Evolutionary conservation across 2,113 vertebrate genomes (phyloP).

Genomic region (Archocentrus centrarchus): DNA sequence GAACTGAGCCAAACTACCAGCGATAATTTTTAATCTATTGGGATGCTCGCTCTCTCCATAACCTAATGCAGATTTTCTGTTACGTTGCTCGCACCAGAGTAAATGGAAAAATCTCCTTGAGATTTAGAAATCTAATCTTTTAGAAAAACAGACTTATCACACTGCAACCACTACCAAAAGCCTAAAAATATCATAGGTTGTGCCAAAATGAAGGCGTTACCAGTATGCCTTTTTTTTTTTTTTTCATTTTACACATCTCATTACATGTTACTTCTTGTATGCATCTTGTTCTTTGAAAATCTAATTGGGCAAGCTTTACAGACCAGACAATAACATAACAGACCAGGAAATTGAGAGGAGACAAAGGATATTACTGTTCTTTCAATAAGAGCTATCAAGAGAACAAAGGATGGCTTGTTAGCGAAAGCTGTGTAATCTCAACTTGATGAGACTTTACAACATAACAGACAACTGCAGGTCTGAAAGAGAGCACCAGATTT

Average conservation of each 20-base stretch:
- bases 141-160: too few species aligned
- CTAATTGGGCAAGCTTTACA: conserved; percentile 33
- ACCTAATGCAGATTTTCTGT: too few species aligned
- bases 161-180: too few species aligned
- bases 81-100: too few species aligned
- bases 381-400: conserved; percentile 23
- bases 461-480: conserved; percentile 2
- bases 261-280: conserved; percentile 9
- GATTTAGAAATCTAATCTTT: too few species aligned
- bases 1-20: too few species aligned
- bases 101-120: too few species aligned
- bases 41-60: too few species aligned
- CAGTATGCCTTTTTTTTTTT: too few species aligned
- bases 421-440: conserved; percentile 14
- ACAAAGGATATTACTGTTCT: conserved; percentile 43
- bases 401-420: conserved; percentile 26
- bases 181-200: too few species aligned
- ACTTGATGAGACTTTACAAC: conserved; percentile 19
- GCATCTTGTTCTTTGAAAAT: neutral
- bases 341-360: conserved; percentile 43
- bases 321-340: conserved; percentile 34
- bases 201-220: neutral
- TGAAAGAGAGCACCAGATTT: neutral
- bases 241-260: conserved; percentile 47
- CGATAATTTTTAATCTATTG: too few species aligned